phyloP scores from a whole-genome alignment of 2,113 vertebrate species.

The Microcebus tavaratra region DNA sequence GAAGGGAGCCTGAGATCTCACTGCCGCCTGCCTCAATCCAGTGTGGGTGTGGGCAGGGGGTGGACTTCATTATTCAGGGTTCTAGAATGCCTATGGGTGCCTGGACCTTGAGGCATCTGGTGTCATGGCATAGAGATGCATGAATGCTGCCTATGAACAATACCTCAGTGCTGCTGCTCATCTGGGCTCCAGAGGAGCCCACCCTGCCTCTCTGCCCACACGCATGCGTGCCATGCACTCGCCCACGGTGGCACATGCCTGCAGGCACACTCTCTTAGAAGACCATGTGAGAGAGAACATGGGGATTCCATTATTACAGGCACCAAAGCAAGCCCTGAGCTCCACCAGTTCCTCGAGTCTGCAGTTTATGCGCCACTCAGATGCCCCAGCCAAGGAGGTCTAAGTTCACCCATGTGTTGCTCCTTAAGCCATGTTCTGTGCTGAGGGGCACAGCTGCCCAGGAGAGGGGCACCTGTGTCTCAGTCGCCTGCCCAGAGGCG shows the following conservation, averaged over 20 bases:
- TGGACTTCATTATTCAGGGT: background rate
- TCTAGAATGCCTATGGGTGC: background rate
- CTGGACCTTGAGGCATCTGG: background rate
- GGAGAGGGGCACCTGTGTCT: background rate
- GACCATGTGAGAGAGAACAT: background rate
- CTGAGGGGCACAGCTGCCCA: background rate
- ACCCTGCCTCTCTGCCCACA: background rate
- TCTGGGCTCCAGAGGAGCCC: no score
- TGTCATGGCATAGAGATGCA: background rate
- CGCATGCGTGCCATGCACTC: no score
- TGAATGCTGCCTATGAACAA: background rate
- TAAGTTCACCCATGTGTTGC: background rate
- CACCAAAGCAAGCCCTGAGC: background rate
- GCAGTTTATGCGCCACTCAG: background rate
- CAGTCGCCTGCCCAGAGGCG: background rate
- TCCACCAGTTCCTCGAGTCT: background rate
- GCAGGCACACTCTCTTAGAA: background rate
- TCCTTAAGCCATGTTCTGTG: background rate
- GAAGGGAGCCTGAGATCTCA: background rate
- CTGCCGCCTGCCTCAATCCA: accelerated
- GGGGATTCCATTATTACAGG: no score
- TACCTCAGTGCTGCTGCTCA: background rate
- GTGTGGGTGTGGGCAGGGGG: accelerated
- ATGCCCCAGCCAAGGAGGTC: background rate
- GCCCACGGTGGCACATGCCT: no score